Percentiles rank a stretch among this genome's conserved stretches.
Conservation (phyloP, 2,113 vertebrate species). For the Psilopogon haemacephalus region DNA sequence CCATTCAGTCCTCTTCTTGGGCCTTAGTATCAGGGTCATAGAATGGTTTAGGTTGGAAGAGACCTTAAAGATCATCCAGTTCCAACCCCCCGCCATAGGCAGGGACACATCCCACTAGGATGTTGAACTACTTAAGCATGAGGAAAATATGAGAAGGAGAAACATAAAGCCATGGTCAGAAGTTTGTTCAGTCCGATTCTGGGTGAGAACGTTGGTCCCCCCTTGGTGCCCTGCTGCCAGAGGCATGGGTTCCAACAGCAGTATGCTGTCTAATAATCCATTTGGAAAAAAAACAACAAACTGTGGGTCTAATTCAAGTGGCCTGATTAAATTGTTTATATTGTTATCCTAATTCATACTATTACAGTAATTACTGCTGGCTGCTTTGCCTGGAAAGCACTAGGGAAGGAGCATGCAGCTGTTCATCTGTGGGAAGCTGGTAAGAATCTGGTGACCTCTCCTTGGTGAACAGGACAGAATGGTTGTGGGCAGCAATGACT, state of each 20-base stretch:
- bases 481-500: accelerated
- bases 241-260: neutral
- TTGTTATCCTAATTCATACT: slow-evolving; percentile 9
- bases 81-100: no score
- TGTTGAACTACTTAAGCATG: neutral
- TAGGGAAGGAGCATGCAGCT: neutral
- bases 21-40: neutral
- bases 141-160: neutral
- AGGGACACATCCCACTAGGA: no score
- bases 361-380: slow-evolving; percentile 11
- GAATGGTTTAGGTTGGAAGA: no score
- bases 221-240: neutral
- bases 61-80: no score
- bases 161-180: neutral
- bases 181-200: neutral
- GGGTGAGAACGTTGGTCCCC: neutral
- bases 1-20: neutral
- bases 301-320: neutral
- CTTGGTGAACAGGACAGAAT: neutral
- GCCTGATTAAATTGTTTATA: slow-evolving; percentile 8
- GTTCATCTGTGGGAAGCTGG: neutral
- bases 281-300: neutral
- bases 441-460: neutral
- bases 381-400: neutral
- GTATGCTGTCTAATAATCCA: neutral